phyloP scores from a whole-genome alignment of 2,888 invertebrate species.

The Ichneumoninae sp. region DNA sequence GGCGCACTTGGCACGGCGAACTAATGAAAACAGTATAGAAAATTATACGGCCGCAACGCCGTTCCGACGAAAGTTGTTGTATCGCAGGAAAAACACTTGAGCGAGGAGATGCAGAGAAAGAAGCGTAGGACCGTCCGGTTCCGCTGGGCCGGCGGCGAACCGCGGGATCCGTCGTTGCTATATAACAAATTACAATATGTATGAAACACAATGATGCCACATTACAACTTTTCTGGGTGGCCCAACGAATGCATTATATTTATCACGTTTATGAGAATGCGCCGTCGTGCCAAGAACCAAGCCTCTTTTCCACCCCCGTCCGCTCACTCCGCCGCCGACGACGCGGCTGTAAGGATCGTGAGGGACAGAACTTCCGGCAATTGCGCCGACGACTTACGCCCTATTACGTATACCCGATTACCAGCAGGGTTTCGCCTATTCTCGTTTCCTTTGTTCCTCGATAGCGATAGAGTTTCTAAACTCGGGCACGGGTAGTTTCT shows the following conservation, averaged over 20 bases:
- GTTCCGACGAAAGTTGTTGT: constrained; percentile 58
- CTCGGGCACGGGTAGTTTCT: constrained; percentile 57
- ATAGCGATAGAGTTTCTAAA: constrained; percentile 67
- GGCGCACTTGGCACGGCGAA: constrained; percentile 59
- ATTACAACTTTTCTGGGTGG: constrained; percentile 71
- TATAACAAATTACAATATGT: constrained; percentile 67
- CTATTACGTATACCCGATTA: constrained; percentile 13
- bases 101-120: constrained; percentile 16
- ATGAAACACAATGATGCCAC: constrained; percentile 69
- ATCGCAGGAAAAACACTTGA: constrained; percentile 62
- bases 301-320: background rate
- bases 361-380: constrained; percentile 44
- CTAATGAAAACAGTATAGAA: constrained; percentile 69
- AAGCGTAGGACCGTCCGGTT: background rate
- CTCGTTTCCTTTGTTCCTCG: constrained; percentile 66
- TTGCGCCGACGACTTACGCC: constrained; percentile 35
- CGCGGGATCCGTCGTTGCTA: constrained; percentile 1
- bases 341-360: constrained; percentile 20
- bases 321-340: constrained; percentile 12
- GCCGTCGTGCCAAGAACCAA: constrained; percentile 63
- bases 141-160: background rate
- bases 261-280: constrained; percentile 68
- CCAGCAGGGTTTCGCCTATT: constrained; percentile 60
- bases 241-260: constrained; percentile 70
- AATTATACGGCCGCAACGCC: constrained; percentile 61